These are phyloP conservation scores for Rhynchotus rufescens DNA, from an alignment of 2,797 vertebrate genomes.

Conservation along the genomic window DNA sequence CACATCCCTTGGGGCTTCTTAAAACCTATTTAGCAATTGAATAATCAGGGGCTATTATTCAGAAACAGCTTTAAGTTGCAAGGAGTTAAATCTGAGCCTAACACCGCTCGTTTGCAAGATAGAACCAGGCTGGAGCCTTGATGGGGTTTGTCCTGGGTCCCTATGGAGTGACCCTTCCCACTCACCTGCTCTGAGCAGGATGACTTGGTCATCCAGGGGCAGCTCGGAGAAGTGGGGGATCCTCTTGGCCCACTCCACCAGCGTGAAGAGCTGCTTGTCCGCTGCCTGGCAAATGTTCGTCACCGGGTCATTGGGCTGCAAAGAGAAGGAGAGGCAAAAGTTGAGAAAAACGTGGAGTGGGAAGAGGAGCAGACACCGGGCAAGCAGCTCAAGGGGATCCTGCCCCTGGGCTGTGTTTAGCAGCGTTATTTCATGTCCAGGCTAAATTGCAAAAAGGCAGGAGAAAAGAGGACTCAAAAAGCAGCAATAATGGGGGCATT, in stretches of 20 bases:
- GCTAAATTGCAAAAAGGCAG: not conserved
- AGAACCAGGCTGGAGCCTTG: accelerated
- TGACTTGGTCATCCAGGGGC: constrained; percentile 97
- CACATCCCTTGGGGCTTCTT: not conserved
- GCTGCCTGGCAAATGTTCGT: constrained; percentile 99
- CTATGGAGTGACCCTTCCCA: not conserved
- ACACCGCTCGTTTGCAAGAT: accelerated
- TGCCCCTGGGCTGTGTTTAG: not conserved
- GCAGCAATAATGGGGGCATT: not conserved
- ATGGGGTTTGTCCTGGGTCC: not conserved
- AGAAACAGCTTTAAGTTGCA: not conserved
- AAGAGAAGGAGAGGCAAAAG: not conserved
- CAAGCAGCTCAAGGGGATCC: not conserved
- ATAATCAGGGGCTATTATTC: not conserved
- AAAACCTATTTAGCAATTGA: not conserved
- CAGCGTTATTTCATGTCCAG: not conserved
- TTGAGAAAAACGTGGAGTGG: not conserved
- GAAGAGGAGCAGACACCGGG: not conserved
- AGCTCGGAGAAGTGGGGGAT: constrained; percentile 97
- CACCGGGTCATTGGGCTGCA: constrained; percentile 94
- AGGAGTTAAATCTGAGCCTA: not conserved
- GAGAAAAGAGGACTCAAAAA: not conserved
- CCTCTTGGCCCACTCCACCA: constrained; percentile 99
- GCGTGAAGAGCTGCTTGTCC: constrained; percentile 97
- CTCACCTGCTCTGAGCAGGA: constrained; percentile 94